Evolutionary conservation across 2,888 invertebrate genomes (phyloP).

Genomic region (Rhodophaea formosa): DNA sequence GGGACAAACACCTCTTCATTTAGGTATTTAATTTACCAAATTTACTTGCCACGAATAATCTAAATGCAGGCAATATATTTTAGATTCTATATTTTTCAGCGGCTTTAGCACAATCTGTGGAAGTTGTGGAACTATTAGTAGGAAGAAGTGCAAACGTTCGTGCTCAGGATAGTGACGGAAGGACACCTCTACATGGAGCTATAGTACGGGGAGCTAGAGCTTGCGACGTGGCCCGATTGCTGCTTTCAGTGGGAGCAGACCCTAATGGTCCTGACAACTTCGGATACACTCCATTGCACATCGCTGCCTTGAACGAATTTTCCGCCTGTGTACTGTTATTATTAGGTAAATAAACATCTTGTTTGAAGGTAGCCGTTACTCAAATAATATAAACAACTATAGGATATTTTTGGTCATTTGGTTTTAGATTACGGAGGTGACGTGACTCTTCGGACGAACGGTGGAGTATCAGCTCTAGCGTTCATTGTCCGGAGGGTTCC

Average conservation of each 20-base stretch:
- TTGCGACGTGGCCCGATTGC: slow-evolving; percentile 85
- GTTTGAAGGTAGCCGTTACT: background rate
- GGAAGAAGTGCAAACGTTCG: slow-evolving; percentile 83
- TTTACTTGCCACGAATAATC: background rate
- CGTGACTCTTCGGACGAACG: slow-evolving; percentile 89
- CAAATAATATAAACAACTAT: slow-evolving; percentile 21
- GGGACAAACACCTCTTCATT: slow-evolving; percentile 91
- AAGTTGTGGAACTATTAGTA: slow-evolving; percentile 87
- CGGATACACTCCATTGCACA: slow-evolving; percentile 92
- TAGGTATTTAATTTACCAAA: slow-evolving; percentile 61
- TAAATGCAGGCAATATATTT: background rate
- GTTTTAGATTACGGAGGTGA: slow-evolving; percentile 87
- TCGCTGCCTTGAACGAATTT: slow-evolving; percentile 91
- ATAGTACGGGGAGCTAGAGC: slow-evolving; percentile 88
- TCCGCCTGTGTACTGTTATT: slow-evolving; percentile 87
- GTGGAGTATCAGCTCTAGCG: slow-evolving; percentile 89
- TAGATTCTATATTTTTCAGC: slow-evolving; percentile 72
- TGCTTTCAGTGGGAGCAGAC: slow-evolving; percentile 85
- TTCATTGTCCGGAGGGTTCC: slow-evolving; percentile 93
- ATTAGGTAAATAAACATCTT: slow-evolving; percentile 64
- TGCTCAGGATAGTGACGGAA: slow-evolving; percentile 86
- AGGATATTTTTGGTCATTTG: slow-evolving; percentile 14
- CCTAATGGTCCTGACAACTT: slow-evolving; percentile 89
- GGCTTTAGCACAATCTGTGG: slow-evolving; percentile 88
- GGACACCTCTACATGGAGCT: slow-evolving; percentile 90